phyloP scores from a whole-genome alignment of 2,888 invertebrate species.

The Lottia scabra region DNA sequence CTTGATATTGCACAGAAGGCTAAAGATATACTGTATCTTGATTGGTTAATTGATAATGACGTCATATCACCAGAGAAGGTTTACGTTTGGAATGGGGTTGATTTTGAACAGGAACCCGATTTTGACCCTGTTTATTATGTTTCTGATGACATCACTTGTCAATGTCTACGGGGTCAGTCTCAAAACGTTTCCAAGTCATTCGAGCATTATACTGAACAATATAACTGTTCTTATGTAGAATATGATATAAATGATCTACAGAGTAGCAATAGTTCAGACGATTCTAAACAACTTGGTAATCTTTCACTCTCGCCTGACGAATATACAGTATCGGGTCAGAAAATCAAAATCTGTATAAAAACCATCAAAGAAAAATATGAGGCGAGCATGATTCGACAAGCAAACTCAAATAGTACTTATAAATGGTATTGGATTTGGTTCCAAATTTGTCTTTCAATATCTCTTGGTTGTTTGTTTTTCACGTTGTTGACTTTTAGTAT shows the following conservation, averaged over 20 bases:
- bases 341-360: not conserved
- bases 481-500: slow-evolving; percentile 34
- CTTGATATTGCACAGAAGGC: too few species aligned
- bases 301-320: too few species aligned
- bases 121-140: not conserved
- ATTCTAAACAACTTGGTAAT: not conserved
- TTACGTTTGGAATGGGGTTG: too few species aligned
- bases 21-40: too few species aligned
- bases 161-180: not conserved
- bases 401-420: slow-evolving; percentile 1
- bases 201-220: not conserved
- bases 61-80: too few species aligned
- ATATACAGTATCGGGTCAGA: too few species aligned
- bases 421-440: slow-evolving; percentile 3
- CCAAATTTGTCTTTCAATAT: slow-evolving; percentile 11
- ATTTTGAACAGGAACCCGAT: too few species aligned
- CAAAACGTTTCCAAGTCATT: not conserved
- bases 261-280: not conserved
- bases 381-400: too few species aligned
- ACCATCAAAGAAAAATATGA: not conserved
- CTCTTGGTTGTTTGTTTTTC: slow-evolving; percentile 27
- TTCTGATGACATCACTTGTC: not conserved
- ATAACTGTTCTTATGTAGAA: not conserved
- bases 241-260: not conserved
- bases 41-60: too few species aligned